Base-by-base conservation (phyloP, 2,797 vertebrate genomes). In the Pseudochaenichthys georgianus region DNA sequence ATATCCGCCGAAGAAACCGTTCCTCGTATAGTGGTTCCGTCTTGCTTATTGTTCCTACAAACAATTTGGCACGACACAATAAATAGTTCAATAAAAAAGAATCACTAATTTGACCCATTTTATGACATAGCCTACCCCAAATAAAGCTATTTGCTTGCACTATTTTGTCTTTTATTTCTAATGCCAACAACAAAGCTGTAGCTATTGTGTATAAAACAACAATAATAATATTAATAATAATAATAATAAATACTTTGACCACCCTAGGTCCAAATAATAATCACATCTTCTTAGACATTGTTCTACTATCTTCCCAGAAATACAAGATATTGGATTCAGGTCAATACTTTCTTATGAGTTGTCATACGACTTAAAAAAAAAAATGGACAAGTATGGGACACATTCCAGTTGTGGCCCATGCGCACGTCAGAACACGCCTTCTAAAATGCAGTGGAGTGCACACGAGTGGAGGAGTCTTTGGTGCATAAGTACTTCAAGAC, bases 11-110 rank as follows among this genome's bases (percentile, higher is more conserved):
- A 38, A 9, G 52, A 77, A 85, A 92, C 80, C 28, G 42, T 9
- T 0, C 2, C 1, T 6, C 4, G 0, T 0, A 28, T 19, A 62
- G 80, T 55, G 53, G 89, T 92, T 93, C 91, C 80, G 74, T 7
- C 17, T 1, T n/a, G 12, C 1, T 0, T n/a, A 62, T 43, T 4
- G 1, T 57, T 52, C 12, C 64, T 9, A 41, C 12, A 17, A 11
- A 28, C 23, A 5, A 2, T 9, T 12, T 13, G 28, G 0, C 13
- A 34, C 42, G 21, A 34, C 1, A 53, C 1, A 0, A 31, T 46
- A 70, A 34, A 55, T 3, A n/a, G 31, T 1, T 15, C 0, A 19
- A 16, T 13, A 7, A n/a, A 48, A 28, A 13, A 57, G 17, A 34
- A 57, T 50, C 0, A 5, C 2, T 38, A 3, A n/a, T 17, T 48